A percentile compares a stretch with the other conserved stretches of the same genome.
Conservation (phyloP, 2,113 vertebrate species). For the Odontophorus gujanensis region DNA sequence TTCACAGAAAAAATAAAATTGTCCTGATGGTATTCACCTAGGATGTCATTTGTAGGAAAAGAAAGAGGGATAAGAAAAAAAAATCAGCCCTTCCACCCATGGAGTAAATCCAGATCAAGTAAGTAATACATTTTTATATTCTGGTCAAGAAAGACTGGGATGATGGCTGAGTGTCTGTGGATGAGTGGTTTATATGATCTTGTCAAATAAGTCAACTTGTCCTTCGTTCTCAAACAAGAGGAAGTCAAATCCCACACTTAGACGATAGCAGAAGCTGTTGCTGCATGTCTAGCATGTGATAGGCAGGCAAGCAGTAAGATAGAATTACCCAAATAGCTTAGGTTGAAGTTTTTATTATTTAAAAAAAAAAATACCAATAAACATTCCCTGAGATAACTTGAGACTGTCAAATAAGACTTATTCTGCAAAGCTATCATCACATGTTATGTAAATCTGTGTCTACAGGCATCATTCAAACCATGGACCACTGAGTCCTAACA, state of each 20-base stretch:
- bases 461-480: background rate
- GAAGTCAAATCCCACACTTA: conserved; percentile 10
- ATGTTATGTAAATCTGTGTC: background rate
- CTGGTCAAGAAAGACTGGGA: background rate
- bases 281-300: background rate
- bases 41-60: background rate
- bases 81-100: background rate
- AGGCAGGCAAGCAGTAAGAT: background rate
- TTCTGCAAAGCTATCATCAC: background rate
- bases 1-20: background rate
- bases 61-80: background rate
- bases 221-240: background rate
- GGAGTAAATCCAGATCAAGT: background rate
- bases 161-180: conserved; percentile 11
- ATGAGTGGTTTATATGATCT: background rate
- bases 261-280: background rate
- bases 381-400: background rate
- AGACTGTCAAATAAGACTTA: background rate
- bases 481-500: background rate
- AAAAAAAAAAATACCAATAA: background rate
- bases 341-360: background rate
- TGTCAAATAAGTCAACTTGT: conserved; percentile 5
- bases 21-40: background rate
- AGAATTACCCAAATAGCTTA: background rate
- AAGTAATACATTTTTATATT: background rate